Conservation (phyloP, 2,113 vertebrate species). For the Equus quagga region DNA sequence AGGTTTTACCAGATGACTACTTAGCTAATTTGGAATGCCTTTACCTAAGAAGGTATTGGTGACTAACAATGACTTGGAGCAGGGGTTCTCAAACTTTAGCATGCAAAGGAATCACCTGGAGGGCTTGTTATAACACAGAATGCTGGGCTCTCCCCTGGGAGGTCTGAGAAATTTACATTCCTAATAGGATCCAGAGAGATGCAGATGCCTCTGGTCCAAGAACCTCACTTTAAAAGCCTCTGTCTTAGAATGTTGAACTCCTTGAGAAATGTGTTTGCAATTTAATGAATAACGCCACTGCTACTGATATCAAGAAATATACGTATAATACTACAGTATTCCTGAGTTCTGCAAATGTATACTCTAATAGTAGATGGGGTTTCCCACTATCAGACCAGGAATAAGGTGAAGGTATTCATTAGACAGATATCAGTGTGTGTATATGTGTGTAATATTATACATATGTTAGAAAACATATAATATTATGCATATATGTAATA, state of each 20-base stretch:
- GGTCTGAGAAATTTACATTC: background rate
- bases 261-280: background rate
- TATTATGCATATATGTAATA: background rate
- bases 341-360: background rate
- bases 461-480: background rate
- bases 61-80: background rate
- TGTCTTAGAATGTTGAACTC: background rate
- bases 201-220: background rate
- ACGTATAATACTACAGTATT: background rate
- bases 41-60: background rate
- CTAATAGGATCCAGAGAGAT: background rate
- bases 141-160: background rate
- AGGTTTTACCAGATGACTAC: background rate
- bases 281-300: background rate
- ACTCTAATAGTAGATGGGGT: background rate
- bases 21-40: background rate
- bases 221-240: background rate
- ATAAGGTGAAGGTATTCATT: background rate
- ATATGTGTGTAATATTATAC: background rate
- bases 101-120: background rate
- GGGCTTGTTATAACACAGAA: background rate
- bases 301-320: background rate
- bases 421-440: background rate
- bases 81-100: background rate
- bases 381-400: background rate